phyloP scores from a whole-genome alignment of 2,888 invertebrate genomes.

The Parthenolecanium corni region DNA sequence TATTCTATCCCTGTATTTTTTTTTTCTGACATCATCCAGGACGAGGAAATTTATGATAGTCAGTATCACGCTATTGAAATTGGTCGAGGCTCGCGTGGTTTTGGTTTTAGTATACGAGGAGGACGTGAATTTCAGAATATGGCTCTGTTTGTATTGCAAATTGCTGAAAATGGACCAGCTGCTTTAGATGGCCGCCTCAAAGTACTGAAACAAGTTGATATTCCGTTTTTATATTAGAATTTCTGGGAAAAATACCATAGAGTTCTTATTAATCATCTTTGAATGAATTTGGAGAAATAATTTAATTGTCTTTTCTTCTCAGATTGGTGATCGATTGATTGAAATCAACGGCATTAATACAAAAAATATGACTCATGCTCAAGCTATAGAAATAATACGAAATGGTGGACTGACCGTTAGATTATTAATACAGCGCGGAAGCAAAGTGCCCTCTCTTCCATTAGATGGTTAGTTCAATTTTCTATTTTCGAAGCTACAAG shows the following conservation, averaged over 20 bases:
- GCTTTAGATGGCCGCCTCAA: constrained; percentile 46
- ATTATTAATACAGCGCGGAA: constrained; percentile 43
- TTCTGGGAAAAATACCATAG: too few species aligned
- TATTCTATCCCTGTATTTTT: not conserved
- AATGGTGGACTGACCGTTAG: constrained; percentile 51
- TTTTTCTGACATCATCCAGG: constrained; percentile 31
- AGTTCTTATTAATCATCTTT: too few species aligned
- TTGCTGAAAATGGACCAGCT: constrained; percentile 53
- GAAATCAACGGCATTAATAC: constrained; percentile 59
- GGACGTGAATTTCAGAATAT: constrained; percentile 62
- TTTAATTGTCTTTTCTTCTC: not conserved
- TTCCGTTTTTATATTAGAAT: too few species aligned
- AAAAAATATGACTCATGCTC: constrained; percentile 59
- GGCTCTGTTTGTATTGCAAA: constrained; percentile 58
- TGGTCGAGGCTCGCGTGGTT: constrained; percentile 53
- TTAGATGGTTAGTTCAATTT: constrained; percentile 32
- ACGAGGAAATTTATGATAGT: constrained; percentile 36
- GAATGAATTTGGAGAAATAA: too few species aligned
- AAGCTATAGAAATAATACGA: constrained; percentile 59
- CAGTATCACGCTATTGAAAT: constrained; percentile 51
- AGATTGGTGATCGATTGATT: constrained; percentile 57
- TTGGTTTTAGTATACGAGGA: constrained; percentile 65
- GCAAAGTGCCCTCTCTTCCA: constrained; percentile 40
- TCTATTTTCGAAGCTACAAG: not conserved
- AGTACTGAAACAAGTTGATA: constrained; percentile 38